Conservation (phyloP, 2,797 vertebrate genomes). For the Myiotriccus ornatus region DNA sequence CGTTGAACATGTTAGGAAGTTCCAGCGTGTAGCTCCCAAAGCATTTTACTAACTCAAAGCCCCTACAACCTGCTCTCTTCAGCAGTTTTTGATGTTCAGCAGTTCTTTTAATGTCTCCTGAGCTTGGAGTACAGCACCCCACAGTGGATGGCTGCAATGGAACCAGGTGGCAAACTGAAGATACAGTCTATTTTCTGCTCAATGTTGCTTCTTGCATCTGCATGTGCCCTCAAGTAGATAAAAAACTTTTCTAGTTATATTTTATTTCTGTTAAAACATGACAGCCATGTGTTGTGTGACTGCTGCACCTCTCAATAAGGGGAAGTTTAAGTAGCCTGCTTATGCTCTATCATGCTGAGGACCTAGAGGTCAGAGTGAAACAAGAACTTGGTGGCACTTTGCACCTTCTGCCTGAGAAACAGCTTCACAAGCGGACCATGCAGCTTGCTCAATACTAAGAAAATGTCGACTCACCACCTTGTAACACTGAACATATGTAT, state of each 20-base stretch:
- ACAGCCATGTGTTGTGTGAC: rapidly evolving
- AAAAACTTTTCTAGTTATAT: neutral
- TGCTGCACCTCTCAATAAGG: neutral
- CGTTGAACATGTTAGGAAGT: neutral
- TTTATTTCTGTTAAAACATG: neutral
- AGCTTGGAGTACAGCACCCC: constrained; percentile 15
- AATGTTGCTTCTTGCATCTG: neutral
- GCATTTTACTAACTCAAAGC: neutral
- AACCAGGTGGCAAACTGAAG: neutral
- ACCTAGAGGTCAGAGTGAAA: neutral
- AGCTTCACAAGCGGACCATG: neutral
- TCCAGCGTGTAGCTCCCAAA: neutral
- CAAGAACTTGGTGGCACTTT: neutral
- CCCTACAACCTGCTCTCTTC: neutral
- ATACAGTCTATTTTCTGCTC: neutral
- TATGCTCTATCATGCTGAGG: neutral
- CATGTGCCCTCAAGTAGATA: rapidly evolving
- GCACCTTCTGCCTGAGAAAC: neutral
- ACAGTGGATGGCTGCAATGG: neutral
- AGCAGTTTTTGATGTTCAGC: neutral
- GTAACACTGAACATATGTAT: neutral
- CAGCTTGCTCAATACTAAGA: neutral
- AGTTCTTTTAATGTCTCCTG: neutral
- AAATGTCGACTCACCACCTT: neutral
- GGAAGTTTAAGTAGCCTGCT: neutral